phyloP scores from a whole-genome alignment of 2,113 vertebrate species.

The Sebastes schlegelii region DNA sequence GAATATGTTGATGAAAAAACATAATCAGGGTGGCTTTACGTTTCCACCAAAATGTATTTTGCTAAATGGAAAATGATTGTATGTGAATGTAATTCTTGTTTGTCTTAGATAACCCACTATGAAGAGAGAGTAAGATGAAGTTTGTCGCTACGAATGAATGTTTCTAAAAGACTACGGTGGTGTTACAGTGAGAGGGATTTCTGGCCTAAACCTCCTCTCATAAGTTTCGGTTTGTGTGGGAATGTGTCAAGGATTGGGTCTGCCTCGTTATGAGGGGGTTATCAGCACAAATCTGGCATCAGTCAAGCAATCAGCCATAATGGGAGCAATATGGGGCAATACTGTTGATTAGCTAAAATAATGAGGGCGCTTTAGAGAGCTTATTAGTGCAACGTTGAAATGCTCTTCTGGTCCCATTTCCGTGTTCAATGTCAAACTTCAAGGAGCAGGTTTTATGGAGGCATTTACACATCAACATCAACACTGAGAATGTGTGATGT shows the following conservation, averaged over 20 bases:
- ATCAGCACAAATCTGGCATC: slow-evolving; percentile 50
- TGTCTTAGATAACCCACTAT: not conserved
- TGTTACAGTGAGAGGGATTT: not conserved
- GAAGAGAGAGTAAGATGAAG: not conserved
- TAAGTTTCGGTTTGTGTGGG: not conserved
- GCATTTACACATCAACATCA: slow-evolving; percentile 1
- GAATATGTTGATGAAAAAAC: too few relatives aligned
- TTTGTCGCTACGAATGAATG: not conserved
- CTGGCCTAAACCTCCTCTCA: slow-evolving; percentile 8
- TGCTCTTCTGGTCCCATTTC: not conserved
- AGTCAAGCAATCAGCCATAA: slow-evolving; percentile 56
- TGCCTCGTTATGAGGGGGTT: slow-evolving; percentile 13
- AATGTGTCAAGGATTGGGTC: slow-evolving; percentile 20
- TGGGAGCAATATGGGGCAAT: slow-evolving; percentile 39
- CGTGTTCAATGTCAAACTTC: slow-evolving; percentile 24
- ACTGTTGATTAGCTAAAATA: slow-evolving; percentile 47
- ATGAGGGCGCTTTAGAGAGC: slow-evolving; percentile 15
- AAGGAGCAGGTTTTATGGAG: slow-evolving; percentile 16
- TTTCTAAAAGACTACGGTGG: not conserved
- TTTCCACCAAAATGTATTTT: not conserved
- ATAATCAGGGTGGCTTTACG: too few relatives aligned
- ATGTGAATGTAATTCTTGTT: not conserved
- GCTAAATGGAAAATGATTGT: not conserved
- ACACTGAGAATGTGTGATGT: not conserved
- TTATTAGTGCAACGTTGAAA: slow-evolving; percentile 32